Evolutionary conservation across 2,113 vertebrate genomes (phyloP), one percentile per base, ranked within the genome.

Genomic region (Prochilodus magdalenae): DNA sequence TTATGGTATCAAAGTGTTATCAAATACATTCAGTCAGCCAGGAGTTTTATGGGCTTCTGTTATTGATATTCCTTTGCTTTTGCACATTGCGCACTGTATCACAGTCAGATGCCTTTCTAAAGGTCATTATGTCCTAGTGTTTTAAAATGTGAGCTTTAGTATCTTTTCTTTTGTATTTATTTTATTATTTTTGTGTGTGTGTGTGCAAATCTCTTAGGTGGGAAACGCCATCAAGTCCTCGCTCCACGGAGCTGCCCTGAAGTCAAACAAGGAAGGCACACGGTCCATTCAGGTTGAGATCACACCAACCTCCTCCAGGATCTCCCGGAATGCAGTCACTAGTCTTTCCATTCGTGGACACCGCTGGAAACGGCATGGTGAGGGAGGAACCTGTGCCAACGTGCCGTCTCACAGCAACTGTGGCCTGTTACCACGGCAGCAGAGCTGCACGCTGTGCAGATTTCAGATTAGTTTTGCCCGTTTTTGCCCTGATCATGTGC

Each of bases 331-430:
- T 83, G 98, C 98, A 76, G 98, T 99, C 83, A 99, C 98, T 57
- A 99, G 98, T 84, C 95, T 99, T 89, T 99, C 98, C 67, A 99
- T 99, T 89, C 93, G 98, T 83, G 97, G 98, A 3, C 98, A 99
- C 82, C 96, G 98, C 83, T 99, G 98, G 98, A 99, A 99, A 94
- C 96, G 97, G 90, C 96, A 98, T 80, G 98, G 98, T 99, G 93
- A 97, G 97, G n/a, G 27, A 53, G 24, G 16, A 15, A 22, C 51
- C 47, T 27, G 49, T 13, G 12, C 15, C 75, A 24, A 6, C 1
- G 24, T n/a, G 33, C 60, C 27, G 5, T 24, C 40, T 49, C 40
- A 51, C 14, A 5, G 57, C 57, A 24, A 24, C 24, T n/a, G 12
- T 26, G 5, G 11, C 8, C 20, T n/a, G 57, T 57, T 57, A n/a